Evolutionary conservation across 2,888 invertebrate genomes (phyloP), one percentile per base, ranked within the genome.

Genomic region (Rosalia funebris): DNA sequence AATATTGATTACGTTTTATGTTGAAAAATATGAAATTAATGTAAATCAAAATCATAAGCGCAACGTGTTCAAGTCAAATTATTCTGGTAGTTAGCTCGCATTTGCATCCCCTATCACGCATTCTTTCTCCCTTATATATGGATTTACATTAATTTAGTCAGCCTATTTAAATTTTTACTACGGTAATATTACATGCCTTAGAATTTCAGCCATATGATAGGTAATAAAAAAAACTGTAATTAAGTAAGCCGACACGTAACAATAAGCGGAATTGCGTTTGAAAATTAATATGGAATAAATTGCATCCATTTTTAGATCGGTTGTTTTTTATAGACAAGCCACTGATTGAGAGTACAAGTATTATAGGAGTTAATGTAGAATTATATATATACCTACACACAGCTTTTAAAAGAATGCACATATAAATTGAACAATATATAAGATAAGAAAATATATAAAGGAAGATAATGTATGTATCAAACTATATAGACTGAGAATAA

Each of bases 1-100:
- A 76, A 77, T 77, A 77, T 77, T 72, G 77, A 77, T 75, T 75
- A 72, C 65, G 74, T 72, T 74, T 77, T 75, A 77, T 75, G 72
- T 72, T 81, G 80, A 81, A 81, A 81, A 81, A 81, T 81, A 80
- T 78, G 79, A 78, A 80, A 80, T 81, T 81, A 81, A 81, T 81
- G 81, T 80, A 81, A 81, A 81, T 81, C 81, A 78, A 79, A 81
- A 81, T 81, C 81, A 80, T 76, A 78, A 80, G 81, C 81, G 81
- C 80, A 78, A 81, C 81, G 79, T 81, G 81, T 81, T 80, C 79
- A 68, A 73, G 77, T 79, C 77, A 80, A 81, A 81, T 81, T 81
- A 81, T 80, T 80, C 79, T 77, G 78, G 79, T 80, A 79, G 80
- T 80, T 80, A 78, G 73, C 69, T 73, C 76, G 69, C 77, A 81